phyloP scores from a whole-genome alignment of 2,113 vertebrate species.

The Urocitellus parryii region DNA sequence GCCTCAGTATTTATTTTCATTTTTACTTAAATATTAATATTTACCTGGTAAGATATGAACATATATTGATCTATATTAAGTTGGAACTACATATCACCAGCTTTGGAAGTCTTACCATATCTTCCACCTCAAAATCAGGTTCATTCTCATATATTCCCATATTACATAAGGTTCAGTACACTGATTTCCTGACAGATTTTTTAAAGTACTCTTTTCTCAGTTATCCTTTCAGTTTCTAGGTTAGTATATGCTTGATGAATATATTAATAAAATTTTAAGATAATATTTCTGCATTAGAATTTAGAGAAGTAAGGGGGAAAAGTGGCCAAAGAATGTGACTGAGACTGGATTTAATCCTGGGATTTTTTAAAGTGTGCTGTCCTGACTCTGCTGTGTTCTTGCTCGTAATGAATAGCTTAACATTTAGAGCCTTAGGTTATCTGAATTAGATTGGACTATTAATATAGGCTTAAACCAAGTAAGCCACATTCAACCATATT shows the following conservation, averaged over 20 bases:
- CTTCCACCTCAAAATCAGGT: background rate
- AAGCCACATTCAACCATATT: background rate
- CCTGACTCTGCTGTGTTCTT: background rate
- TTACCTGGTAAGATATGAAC: background rate
- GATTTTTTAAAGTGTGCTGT: background rate
- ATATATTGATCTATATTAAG: background rate
- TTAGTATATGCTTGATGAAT: background rate
- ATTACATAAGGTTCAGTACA: background rate
- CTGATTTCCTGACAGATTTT: background rate
- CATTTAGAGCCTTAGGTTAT: background rate
- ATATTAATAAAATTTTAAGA: background rate
- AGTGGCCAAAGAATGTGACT: background rate
- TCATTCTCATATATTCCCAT: background rate
- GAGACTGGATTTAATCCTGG: background rate
- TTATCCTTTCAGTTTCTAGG: background rate
- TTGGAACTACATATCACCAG: background rate
- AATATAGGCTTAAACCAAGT: constrained; percentile 15
- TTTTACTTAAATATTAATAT: background rate
- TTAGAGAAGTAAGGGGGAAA: background rate
- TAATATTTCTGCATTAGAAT: background rate
- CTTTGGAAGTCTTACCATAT: background rate
- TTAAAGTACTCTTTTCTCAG: background rate
- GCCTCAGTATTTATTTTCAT: background rate
- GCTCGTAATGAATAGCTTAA: background rate
- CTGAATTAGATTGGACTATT: background rate